These are phyloP conservation scores for Anthoscopus minutus DNA, from an alignment of 2,113 vertebrate species.

Conservation along the genomic window DNA sequence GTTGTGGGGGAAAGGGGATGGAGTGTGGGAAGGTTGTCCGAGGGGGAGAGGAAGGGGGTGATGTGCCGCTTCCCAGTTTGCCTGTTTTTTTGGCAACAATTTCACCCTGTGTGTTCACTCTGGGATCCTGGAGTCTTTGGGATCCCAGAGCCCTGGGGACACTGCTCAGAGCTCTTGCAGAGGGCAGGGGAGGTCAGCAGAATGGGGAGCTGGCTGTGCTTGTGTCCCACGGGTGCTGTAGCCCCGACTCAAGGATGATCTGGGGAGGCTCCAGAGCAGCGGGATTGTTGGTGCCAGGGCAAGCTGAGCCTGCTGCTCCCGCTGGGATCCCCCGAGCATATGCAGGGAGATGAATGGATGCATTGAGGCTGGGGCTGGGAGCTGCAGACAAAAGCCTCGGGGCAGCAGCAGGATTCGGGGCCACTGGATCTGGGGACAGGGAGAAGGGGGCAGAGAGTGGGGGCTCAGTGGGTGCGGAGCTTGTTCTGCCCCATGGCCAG, in stretches of 20 bases:
- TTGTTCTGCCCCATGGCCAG: not conserved
- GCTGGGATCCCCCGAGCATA: slow-evolving; percentile 40
- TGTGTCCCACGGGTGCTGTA: not conserved
- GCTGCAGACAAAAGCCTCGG: slow-evolving; percentile 63
- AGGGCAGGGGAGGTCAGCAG: not conserved
- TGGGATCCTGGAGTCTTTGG: not conserved
- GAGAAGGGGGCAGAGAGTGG: not conserved
- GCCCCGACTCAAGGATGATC: fast-evolving
- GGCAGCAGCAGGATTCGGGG: slow-evolving; percentile 37
- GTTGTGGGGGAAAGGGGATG: not conserved
- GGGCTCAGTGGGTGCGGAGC: fast-evolving
- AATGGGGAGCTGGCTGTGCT: not conserved
- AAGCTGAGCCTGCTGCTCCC: slow-evolving; percentile 26
- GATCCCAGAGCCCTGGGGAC: not conserved
- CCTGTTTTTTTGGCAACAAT: not conserved
- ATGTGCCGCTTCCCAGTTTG: fast-evolving
- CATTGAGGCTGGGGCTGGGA: slow-evolving; percentile 69
- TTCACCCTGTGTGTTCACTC: fast-evolving
- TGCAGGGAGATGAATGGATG: slow-evolving; percentile 67
- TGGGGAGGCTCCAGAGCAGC: fast-evolving
- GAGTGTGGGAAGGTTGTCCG: too few relatives aligned
- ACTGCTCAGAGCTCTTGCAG: fast-evolving
- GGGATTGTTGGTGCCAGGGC: not conserved
- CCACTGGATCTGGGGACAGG: not conserved
- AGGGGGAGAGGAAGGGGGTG: not conserved